Evolutionary conservation across 2,888 invertebrate species (phyloP).

Genomic region (Limnephilus marmoratus): DNA sequence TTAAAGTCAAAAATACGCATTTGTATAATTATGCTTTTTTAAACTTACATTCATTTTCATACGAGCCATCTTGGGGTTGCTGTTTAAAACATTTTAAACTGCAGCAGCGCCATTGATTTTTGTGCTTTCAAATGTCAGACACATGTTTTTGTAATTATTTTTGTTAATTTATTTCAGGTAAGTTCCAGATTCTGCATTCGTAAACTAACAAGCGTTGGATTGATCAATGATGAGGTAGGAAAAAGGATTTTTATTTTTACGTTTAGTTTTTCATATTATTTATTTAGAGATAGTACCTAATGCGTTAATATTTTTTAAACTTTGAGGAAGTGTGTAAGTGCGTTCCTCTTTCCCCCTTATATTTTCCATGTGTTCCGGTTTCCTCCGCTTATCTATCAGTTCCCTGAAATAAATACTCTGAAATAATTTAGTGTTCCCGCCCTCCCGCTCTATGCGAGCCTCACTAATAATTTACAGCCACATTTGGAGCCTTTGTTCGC

Average conservation of each 20-base stretch:
- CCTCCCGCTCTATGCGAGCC: background rate
- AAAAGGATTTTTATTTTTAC: too few species aligned
- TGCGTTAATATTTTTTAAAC: background rate
- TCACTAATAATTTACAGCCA: background rate
- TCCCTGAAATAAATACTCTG: slow-evolving; percentile 33
- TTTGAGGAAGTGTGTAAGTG: slow-evolving; percentile 5
- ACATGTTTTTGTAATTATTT: background rate
- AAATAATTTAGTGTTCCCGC: slow-evolving; percentile 14
- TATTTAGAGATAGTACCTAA: too few species aligned
- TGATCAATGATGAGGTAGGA: too few species aligned
- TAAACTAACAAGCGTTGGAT: too few species aligned
- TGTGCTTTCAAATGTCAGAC: too few species aligned
- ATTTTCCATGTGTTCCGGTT: slow-evolving; percentile 20
- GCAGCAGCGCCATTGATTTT: background rate
- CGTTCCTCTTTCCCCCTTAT: slow-evolving; percentile 13
- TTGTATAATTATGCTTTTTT: too few species aligned
- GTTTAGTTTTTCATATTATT: too few species aligned
- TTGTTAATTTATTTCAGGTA: background rate
- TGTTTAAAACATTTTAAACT: background rate
- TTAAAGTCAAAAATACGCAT: too few species aligned
- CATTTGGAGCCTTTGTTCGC: background rate
- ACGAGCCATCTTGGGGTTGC: too few species aligned
- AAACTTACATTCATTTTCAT: too few species aligned
- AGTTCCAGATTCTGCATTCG: background rate
- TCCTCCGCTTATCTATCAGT: slow-evolving; percentile 25